Conservation (phyloP, 2,113 vertebrate genomes). For the Pampusana beccarii region DNA sequence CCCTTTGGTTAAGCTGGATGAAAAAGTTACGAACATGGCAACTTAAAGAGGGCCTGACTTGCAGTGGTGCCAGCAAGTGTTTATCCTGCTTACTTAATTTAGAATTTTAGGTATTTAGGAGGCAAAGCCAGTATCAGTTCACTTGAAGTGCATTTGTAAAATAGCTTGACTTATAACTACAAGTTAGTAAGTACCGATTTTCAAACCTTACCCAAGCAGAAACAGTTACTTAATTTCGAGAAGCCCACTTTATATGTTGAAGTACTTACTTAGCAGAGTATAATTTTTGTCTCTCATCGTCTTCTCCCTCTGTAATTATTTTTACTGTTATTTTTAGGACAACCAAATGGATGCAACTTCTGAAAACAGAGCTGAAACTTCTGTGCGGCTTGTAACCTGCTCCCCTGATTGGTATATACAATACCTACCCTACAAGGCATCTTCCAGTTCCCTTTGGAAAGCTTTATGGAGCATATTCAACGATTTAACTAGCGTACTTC, state of each 20-base stretch:
- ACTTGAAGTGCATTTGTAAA: neutral
- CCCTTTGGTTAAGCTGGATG: neutral
- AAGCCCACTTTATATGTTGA: neutral
- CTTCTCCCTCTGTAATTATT: neutral
- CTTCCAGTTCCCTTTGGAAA: neutral
- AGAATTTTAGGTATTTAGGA: neutral
- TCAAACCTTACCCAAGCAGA: neutral
- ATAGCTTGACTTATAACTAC: neutral
- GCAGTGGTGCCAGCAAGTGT: neutral
- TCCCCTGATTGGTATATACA: conserved; percentile 86
- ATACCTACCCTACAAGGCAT: neutral
- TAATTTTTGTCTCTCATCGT: neutral
- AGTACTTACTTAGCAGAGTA: neutral
- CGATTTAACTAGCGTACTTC: neutral
- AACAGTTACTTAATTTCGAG: neutral
- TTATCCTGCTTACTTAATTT: neutral
- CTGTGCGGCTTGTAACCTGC: conserved; percentile 86
- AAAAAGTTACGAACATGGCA: neutral
- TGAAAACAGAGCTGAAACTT: conserved; percentile 78
- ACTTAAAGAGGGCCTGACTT: neutral
- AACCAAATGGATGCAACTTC: conserved; percentile 73
- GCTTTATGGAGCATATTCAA: neutral
- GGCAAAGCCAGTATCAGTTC: neutral
- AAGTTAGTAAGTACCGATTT: neutral
- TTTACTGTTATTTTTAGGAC: conserved; percentile 73